phyloP scores from a whole-genome alignment of 2,888 invertebrate genomes.

The Enoplolaimus lenunculus region DNA sequence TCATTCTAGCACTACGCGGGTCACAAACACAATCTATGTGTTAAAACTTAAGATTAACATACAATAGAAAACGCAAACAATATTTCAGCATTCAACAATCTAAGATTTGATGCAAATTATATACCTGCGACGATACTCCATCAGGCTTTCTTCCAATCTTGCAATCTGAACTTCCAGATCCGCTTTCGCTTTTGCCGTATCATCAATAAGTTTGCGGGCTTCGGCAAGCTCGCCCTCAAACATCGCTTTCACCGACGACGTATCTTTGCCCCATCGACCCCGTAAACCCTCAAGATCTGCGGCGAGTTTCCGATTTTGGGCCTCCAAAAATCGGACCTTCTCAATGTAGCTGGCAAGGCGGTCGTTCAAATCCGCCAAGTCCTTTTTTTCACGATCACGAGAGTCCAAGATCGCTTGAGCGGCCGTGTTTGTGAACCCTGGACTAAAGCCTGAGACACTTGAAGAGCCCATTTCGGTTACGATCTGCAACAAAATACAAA shows the following conservation, averaged over 20 bases:
- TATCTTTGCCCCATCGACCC: constrained; percentile 23
- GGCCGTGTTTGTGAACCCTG: constrained; percentile 34
- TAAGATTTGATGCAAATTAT: no score
- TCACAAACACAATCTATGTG: no score
- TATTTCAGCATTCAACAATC: no score
- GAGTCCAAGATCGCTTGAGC: constrained; percentile 41
- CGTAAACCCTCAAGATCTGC: constrained; percentile 25
- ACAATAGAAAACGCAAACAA: no score
- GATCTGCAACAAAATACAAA: constrained; percentile 36
- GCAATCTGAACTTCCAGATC: constrained; percentile 40
- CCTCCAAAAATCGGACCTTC: constrained; percentile 24
- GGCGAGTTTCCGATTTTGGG: no score
- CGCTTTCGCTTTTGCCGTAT: constrained; percentile 42
- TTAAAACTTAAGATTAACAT: no score
- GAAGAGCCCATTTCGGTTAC: constrained; percentile 35
- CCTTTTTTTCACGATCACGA: constrained; percentile 47
- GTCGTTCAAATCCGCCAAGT: constrained; percentile 48
- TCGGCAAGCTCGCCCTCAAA: constrained; percentile 44
- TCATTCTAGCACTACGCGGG: no score
- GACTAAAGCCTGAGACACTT: constrained; percentile 27
- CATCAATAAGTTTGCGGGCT: constrained; percentile 42
- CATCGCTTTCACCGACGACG: constrained; percentile 37
- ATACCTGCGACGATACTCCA: no score
- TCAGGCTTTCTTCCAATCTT: constrained; percentile 40
- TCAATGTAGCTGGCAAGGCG: constrained; percentile 44